Evolutionary conservation across 2,888 invertebrate species (phyloP).

Genomic region (Empis livida): DNA sequence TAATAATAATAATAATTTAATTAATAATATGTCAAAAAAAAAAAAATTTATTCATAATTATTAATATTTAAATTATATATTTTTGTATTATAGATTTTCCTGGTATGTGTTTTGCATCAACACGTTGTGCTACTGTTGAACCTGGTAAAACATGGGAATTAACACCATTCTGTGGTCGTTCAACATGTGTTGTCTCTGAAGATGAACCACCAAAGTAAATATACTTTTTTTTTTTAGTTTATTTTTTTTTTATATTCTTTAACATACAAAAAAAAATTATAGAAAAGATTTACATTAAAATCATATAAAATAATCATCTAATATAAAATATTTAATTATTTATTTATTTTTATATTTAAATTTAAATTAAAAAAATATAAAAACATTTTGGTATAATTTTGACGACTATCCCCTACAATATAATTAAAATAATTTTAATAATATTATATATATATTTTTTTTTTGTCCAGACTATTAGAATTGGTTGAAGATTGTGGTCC

Average conservation of each 20-base stretch:
- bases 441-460: neutral
- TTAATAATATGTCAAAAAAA: too few relatives aligned
- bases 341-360: neutral
- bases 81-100: slow-evolving; percentile 54
- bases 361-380: too few relatives aligned
- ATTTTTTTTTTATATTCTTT: too few relatives aligned
- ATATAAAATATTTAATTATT: neutral
- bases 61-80: neutral
- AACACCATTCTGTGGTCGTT: slow-evolving; percentile 81
- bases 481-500: slow-evolving; percentile 84
- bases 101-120: slow-evolving; percentile 82
- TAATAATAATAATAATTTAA: too few relatives aligned
- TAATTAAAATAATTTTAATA: too few relatives aligned
- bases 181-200: slow-evolving; percentile 70
- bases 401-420: too few relatives aligned
- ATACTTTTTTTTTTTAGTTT: neutral
- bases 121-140: slow-evolving; percentile 76
- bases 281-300: too few relatives aligned
- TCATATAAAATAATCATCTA: too few relatives aligned
- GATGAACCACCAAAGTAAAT: slow-evolving; percentile 48
- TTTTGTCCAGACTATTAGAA: slow-evolving; percentile 48
- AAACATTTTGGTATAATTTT: too few relatives aligned
- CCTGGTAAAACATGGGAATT: slow-evolving; percentile 77
- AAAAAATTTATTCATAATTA: too few relatives aligned
- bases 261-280: too few relatives aligned